These are phyloP conservation scores for Arvicanthis niloticus DNA, from an alignment of 2,113 vertebrate genomes.

Conservation along the genomic window DNA sequence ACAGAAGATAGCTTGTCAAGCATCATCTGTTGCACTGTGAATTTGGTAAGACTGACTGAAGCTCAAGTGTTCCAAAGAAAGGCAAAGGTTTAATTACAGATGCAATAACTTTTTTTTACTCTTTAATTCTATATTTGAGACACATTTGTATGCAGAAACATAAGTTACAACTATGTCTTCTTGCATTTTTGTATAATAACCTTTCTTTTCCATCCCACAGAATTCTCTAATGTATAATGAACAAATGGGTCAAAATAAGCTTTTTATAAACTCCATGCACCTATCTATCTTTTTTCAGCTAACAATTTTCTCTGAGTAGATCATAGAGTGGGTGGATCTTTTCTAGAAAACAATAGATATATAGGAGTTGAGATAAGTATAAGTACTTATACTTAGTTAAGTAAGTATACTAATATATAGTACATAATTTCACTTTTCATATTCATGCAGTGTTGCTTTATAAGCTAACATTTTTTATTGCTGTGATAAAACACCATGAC, in stretches of 20 bases:
- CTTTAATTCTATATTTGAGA: constrained; percentile 17
- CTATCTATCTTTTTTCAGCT: neutral
- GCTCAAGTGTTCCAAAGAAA: constrained; percentile 20
- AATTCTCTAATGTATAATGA: constrained; percentile 31
- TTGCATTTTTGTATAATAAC: constrained; percentile 53
- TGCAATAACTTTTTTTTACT: neutral
- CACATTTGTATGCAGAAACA: constrained; percentile 25
- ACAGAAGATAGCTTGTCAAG: constrained; percentile 18
- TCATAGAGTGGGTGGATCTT: neutral
- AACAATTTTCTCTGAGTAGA: neutral
- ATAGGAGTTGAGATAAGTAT: constrained; percentile 59
- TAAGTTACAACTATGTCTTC: neutral
- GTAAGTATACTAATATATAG: neutral
- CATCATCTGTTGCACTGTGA: neutral
- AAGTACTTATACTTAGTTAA: neutral
- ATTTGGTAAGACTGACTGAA: neutral
- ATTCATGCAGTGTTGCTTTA: neutral
- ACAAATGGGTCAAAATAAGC: constrained; percentile 38
- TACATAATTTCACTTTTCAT: constrained; percentile 68
- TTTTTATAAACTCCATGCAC: neutral
- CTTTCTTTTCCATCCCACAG: constrained; percentile 7
- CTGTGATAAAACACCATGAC: neutral
- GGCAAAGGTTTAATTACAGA: constrained; percentile 38
- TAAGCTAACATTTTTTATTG: neutral
- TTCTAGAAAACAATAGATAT: constrained; percentile 48